These are phyloP conservation scores for Camponotus pennsylvanicus DNA, from an alignment of 1,140 invertebrate genomes.

Conservation along the genomic window DNA sequence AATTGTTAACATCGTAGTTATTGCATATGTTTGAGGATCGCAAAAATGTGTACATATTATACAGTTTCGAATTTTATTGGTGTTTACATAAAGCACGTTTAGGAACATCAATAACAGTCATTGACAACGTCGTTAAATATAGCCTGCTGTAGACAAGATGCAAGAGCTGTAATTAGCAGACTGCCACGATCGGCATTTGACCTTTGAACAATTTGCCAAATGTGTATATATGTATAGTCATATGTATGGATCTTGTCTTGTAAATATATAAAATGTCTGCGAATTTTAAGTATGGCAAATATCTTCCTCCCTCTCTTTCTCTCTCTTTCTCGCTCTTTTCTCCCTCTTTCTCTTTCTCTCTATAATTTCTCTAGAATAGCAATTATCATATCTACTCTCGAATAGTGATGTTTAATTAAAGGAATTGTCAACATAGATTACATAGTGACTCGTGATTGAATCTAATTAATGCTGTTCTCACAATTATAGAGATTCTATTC, in stretches of 20 bases:
- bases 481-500: conserved; percentile 12
- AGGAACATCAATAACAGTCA: conserved; percentile 48
- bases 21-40: not conserved
- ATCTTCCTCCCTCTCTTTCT: not conserved
- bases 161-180: conserved; percentile 44
- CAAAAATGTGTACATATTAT: not conserved
- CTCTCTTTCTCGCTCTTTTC: too few species aligned
- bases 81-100: not conserved
- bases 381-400: not conserved
- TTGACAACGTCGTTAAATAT: conserved; percentile 61
- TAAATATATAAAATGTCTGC: conserved; percentile 47
- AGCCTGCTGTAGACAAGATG: conserved; percentile 45
- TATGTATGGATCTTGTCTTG: conserved; percentile 15
- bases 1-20: not conserved
- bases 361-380: conserved; percentile 19
- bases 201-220: conserved; percentile 68
- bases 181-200: conserved; percentile 61
- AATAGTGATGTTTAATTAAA: conserved; percentile 16
- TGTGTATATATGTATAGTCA: conserved; percentile 27
- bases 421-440: conserved; percentile 10
- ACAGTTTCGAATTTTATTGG: conserved; percentile 13
- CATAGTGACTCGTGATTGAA: not conserved
- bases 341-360: too few species aligned
- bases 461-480: conserved; percentile 15
- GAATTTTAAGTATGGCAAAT: conserved; percentile 23